A percentile compares a stretch with the other conserved stretches of the same genome.
phyloP scores from a whole-genome alignment of 1,140 invertebrate genomes.

The Scaptomyza hsui region DNA sequence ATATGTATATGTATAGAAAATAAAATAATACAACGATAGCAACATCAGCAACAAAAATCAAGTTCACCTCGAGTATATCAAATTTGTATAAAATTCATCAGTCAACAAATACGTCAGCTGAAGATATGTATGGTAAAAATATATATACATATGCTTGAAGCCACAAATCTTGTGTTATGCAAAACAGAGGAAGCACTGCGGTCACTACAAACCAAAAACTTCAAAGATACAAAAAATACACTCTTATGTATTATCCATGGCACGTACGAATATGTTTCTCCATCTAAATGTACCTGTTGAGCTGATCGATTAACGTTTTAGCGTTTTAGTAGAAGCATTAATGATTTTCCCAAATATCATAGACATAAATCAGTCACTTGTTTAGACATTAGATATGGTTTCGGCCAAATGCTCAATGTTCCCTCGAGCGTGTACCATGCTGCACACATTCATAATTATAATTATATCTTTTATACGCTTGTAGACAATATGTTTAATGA shows the following conservation, averaged over 20 bases:
- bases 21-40: conserved; percentile 37
- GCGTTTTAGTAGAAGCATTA: conserved; percentile 64
- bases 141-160: conserved; percentile 18
- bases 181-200: conserved; percentile 71
- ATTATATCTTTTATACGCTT: conserved; percentile 45
- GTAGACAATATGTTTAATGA: conserved; percentile 45
- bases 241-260: conserved; percentile 20
- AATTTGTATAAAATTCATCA: conserved; percentile 83
- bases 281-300: conserved; percentile 44
- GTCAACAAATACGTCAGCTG: conserved; percentile 74
- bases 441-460: conserved; percentile 40
- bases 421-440: conserved; percentile 19
- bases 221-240: conserved; percentile 31
- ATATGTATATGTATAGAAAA: conserved; percentile 37
- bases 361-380: conserved; percentile 51
- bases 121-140: conserved; percentile 37
- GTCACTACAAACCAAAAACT: conserved; percentile 3
- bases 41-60: conserved; percentile 62
- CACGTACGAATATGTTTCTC: conserved; percentile 13
- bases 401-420: background rate
- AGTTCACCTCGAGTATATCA: conserved; percentile 81
- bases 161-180: conserved; percentile 63
- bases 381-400: conserved; percentile 42
- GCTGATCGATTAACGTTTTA: conserved; percentile 57
- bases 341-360: conserved; percentile 53